Conservation (phyloP, 2,888 invertebrate genomes). For the Sepiola atlantica region DNA sequence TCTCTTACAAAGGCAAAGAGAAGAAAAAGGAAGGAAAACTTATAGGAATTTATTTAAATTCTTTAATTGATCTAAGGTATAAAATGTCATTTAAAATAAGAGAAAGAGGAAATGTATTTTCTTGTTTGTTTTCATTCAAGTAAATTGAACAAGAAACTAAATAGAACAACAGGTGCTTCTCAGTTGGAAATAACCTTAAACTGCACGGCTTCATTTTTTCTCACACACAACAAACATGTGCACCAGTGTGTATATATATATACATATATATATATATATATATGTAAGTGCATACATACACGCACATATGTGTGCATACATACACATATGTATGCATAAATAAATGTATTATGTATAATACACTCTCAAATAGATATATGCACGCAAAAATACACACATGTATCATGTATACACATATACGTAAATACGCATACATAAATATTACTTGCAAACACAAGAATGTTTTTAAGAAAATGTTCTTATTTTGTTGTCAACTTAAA, state of each 20-base stretch:
- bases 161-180: background rate
- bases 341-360: background rate
- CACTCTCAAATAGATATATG: too few species aligned
- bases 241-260: background rate
- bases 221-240: too few species aligned
- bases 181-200: slow-evolving; percentile 3
- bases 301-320: background rate
- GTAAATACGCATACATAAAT: background rate
- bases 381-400: background rate
- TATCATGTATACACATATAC: background rate
- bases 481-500: background rate
- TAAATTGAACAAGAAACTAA: background rate
- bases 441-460: background rate
- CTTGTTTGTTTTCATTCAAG: background rate
- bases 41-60: background rate
- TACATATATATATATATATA: background rate
- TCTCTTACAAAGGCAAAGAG: background rate
- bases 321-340: background rate
- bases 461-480: background rate
- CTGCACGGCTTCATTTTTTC: background rate
- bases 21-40: background rate
- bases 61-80: background rate
- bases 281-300: background rate
- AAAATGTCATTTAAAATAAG: background rate
- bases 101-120: background rate